These are phyloP conservation scores for Trachymyrmex septentrionalis DNA, from an alignment of 1,140 invertebrate genomes.

Conservation along the genomic window DNA sequence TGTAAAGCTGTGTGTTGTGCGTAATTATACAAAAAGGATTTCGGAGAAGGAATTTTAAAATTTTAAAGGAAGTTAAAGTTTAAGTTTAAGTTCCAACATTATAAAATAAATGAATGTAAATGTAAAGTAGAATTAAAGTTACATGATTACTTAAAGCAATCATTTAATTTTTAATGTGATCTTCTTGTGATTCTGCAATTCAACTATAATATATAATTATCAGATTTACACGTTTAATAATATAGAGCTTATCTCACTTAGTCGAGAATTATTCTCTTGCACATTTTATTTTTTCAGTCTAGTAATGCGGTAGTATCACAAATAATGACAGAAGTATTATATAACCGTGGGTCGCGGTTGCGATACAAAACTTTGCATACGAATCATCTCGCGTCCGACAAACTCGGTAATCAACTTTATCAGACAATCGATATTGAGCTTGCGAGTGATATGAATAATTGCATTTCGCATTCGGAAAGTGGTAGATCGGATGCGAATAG, in stretches of 20 bases:
- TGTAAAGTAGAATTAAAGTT: background rate
- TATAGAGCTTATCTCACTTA: background rate
- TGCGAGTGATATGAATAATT: constrained; percentile 34
- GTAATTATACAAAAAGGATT: background rate
- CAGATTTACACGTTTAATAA: background rate
- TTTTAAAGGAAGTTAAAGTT: background rate
- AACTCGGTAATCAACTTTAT: constrained; percentile 38
- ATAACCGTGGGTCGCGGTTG: background rate
- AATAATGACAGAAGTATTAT: background rate
- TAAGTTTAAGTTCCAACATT: background rate
- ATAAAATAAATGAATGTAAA: background rate
- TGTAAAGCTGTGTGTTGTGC: background rate
- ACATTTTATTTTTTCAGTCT: background rate
- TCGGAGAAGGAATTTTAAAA: background rate
- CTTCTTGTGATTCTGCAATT: background rate
- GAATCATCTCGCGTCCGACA: constrained; percentile 12
- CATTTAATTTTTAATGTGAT: background rate
- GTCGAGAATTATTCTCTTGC: background rate
- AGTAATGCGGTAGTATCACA: constrained; percentile 24
- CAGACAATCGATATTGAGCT: constrained; percentile 31
- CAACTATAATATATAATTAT: background rate
- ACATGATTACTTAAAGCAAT: background rate
- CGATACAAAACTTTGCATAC: constrained; percentile 24
- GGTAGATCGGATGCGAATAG: background rate
- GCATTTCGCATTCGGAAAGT: constrained; percentile 32